Base-by-base conservation (phyloP, 2,113 vertebrate species). In the Sebastes schlegelii region DNA sequence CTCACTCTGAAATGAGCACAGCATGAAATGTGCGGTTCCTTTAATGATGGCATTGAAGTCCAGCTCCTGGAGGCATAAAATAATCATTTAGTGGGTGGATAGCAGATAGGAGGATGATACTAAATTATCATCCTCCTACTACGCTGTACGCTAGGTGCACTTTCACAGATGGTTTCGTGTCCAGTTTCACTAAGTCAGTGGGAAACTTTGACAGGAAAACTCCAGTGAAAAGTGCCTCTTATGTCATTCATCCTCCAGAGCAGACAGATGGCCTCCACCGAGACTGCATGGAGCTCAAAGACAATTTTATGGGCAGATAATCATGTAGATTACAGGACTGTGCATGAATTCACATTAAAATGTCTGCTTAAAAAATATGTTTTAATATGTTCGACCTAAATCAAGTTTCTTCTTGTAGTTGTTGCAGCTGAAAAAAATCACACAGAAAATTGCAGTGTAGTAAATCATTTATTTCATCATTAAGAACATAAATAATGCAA, bases 21-120 rank as follows among this genome's bases (percentile, higher is more conserved):
- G 83, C 54, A 72, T 77, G 63, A 83, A 87, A 72, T 52, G 84
- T 87, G 87, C 62, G 64, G 60, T 34, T 77, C 63, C 80, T 88
- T 82, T 84, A 82, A 87, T 63, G 82, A 77, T 52, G 79, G 62
- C 87, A 61, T 1, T 75, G 83, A 82, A 85, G 81, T 86, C 74
- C 74, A 75, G 82, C 75, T 90, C 79, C 78, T 80, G 75, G 69
- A 90, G 84, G 77, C 77, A 87, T 55, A 48, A 83, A 80, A 80
- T 81, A 58, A 88, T 89, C 66, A 84, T 86, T 88, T 79, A 70
- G 87, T 92, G 87, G 83, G 87, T 85, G 91, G 81, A 83, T 63
- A 23, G 76, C 77, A 84, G 83, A 83, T 83, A 74, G 82, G 67
- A n/a, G 84, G 58, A 81, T 77, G 74, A 87, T 85, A 82, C 86